Evolutionary conservation across 2,113 vertebrate genomes (phyloP).

Genomic region (Furnarius figulus): DNA sequence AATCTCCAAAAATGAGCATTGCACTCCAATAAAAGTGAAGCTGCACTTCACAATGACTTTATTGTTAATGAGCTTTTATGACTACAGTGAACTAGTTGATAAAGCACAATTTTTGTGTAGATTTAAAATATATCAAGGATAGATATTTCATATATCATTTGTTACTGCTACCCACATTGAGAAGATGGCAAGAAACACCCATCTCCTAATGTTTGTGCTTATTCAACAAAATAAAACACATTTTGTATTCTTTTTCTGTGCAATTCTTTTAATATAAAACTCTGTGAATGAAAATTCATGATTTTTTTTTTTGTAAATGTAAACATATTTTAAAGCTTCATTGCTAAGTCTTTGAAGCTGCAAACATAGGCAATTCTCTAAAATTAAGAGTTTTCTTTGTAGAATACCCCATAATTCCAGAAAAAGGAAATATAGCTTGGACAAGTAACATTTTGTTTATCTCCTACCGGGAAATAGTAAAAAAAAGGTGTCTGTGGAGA

Average conservation of each 20-base stretch:
- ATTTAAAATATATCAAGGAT: background rate
- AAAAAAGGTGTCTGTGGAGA: background rate
- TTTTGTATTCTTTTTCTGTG: background rate
- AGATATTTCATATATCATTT: background rate
- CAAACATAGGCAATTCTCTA: background rate
- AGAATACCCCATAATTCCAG: background rate
- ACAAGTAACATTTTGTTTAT: background rate
- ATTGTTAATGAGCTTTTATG: background rate
- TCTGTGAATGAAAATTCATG: background rate
- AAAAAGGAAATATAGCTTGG: background rate
- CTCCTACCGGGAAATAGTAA: background rate
- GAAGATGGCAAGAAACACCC: background rate
- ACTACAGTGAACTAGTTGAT: background rate
- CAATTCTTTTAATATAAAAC: background rate
- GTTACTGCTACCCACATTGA: background rate
- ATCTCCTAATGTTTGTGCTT: background rate
- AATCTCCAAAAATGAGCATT: background rate
- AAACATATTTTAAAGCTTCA: background rate
- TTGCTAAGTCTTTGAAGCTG: background rate
- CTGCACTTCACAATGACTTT: background rate
- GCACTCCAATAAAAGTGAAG: background rate
- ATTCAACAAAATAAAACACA: background rate
- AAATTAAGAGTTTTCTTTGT: background rate
- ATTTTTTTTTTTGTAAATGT: background rate
- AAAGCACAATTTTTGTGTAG: background rate